These are phyloP conservation scores for Manduca sexta DNA, from an alignment of 1,140 invertebrate genomes.

Conservation along the genomic window DNA sequence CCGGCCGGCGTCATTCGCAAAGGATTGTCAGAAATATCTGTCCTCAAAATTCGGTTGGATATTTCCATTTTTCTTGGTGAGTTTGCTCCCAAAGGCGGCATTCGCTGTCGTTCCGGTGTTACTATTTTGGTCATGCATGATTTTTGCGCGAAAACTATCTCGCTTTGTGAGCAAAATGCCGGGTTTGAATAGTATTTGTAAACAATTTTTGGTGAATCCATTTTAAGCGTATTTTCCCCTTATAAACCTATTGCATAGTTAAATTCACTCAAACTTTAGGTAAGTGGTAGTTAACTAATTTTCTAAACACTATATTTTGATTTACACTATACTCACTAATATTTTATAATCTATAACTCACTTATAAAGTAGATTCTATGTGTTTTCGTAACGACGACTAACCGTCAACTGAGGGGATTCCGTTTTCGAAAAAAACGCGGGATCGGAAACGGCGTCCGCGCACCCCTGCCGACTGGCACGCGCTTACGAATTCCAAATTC, in stretches of 20 bases:
- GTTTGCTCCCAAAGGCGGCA: conserved; percentile 59
- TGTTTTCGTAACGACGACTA: conserved; percentile 22
- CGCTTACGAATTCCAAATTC: conserved; percentile 24
- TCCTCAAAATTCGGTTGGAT: conserved; percentile 52
- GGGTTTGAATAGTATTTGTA: conserved; percentile 82
- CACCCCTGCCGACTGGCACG: conserved; percentile 57
- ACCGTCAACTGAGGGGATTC: conserved; percentile 49
- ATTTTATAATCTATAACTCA: not conserved
- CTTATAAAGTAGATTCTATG: conserved; percentile 5
- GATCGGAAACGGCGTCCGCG: conserved; percentile 56
- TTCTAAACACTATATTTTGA: too few relatives aligned
- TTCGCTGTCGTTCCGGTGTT: conserved; percentile 40
- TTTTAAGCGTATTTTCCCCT: conserved; percentile 45
- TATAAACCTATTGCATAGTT: too few relatives aligned
- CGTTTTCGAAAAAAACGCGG: conserved; percentile 34
- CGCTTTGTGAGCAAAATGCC: conserved; percentile 84
- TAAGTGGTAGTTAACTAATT: conserved; percentile 28
- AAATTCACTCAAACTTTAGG: too few relatives aligned
- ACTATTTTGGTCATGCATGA: conserved; percentile 51
- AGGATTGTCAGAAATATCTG: conserved; percentile 71
- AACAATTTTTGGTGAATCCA: conserved; percentile 70
- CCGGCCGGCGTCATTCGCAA: conserved; percentile 48
- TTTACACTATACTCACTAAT: too few relatives aligned
- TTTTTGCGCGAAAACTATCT: conserved; percentile 73
- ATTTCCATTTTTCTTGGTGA: conserved; percentile 46